A percentile compares a stretch with the other conserved stretches of the same genome.
Evolutionary conservation across 2,888 invertebrate genomes (phyloP).

Genomic region (Anagyrus pseudococci): DNA sequence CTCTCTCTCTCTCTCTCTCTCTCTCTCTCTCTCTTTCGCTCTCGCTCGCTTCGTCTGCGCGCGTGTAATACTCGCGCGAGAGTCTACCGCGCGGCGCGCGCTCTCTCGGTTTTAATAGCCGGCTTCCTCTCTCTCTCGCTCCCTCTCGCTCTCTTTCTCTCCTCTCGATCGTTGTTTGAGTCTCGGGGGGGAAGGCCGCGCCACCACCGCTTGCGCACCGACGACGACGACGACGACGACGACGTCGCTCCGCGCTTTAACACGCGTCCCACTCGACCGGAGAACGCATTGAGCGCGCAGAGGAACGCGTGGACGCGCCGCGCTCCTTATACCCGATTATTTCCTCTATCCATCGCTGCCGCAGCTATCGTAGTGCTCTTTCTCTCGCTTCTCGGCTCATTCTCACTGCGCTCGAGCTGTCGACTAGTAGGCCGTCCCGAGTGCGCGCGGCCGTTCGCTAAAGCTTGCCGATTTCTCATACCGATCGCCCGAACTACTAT

Average conservation of each 20-base stretch:
- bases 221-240: too few species aligned
- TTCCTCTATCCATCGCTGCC: not conserved
- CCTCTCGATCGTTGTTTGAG: not conserved
- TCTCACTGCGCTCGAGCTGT: too few species aligned
- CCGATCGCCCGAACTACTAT: too few species aligned
- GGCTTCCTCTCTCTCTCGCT: not conserved
- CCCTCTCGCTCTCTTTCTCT: not conserved
- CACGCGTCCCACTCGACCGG: constrained; percentile 42
- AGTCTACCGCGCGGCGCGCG: not conserved
- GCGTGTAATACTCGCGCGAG: too few species aligned
- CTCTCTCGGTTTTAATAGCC: constrained; percentile 2
- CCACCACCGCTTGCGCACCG: too few species aligned
- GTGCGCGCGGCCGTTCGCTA: too few species aligned
- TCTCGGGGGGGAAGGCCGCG: not conserved
- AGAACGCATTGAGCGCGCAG: constrained; percentile 43
- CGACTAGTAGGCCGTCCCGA: too few species aligned
- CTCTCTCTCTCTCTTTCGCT: too few species aligned
- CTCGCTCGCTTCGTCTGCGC: too few species aligned
- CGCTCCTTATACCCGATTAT: not conserved
- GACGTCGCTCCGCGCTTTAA: constrained; percentile 41
- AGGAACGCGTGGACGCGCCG: constrained; percentile 21
- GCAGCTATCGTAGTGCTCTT: not conserved
- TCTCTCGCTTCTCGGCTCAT: too few species aligned
- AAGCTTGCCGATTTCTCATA: too few species aligned
- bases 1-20: too few species aligned